These are phyloP conservation scores for Rhagonycha fulva DNA, from an alignment of 2,888 invertebrate genomes.

Conservation along the genomic window DNA sequence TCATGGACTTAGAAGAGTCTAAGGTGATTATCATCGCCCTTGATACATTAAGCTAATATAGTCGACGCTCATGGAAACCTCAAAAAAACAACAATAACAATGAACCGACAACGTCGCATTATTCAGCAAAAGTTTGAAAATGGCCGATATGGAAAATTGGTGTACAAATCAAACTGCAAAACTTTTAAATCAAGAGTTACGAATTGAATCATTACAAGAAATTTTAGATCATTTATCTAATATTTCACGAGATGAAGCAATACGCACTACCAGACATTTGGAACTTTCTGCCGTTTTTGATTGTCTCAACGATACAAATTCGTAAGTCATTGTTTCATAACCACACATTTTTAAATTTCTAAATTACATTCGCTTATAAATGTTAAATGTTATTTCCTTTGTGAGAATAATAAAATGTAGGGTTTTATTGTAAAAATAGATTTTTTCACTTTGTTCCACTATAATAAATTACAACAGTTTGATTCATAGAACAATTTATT, in stretches of 20 bases:
- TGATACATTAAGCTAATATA: no score
- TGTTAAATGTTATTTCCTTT: background rate
- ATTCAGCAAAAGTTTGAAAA: conserved; percentile 1
- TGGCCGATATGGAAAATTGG: conserved; percentile 54
- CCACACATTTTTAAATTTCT: conserved; percentile 10
- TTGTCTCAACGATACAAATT: conserved; percentile 63
- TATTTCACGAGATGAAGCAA: conserved; percentile 51
- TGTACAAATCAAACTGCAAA: conserved; percentile 55
- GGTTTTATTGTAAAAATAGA: background rate
- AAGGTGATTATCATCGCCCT: no score
- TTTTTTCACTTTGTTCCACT: no score
- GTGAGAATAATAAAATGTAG: background rate
- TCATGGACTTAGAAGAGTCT: no score
- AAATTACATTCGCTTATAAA: background rate
- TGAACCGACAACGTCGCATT: background rate
- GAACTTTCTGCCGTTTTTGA: conserved; percentile 66
- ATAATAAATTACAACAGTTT: no score
- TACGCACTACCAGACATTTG: conserved; percentile 51
- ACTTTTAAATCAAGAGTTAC: conserved; percentile 54
- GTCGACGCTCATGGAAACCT: no score
- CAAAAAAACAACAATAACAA: no score
- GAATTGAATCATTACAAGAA: conserved; percentile 55
- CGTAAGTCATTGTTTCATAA: conserved; percentile 50
- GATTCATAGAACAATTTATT: no score
- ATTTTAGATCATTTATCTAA: conserved; percentile 55